Conservation (phyloP, 2,888 invertebrate species). For the Phortica okadai region DNA sequence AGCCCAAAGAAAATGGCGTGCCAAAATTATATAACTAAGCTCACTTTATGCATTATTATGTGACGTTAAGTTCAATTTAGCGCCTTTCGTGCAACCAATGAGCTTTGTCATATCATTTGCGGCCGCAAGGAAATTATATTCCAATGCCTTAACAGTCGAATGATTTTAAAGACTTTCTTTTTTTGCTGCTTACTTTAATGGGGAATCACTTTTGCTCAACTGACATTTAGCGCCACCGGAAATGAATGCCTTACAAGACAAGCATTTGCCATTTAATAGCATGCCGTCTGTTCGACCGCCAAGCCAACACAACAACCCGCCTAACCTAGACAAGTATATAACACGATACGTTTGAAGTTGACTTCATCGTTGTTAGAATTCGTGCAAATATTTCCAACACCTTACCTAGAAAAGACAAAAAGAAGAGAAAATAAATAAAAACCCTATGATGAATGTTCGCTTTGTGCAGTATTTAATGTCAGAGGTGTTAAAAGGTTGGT, state of each 20-base stretch:
- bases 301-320: too few species aligned
- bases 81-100: not conserved
- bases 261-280: too few species aligned
- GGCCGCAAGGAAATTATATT: too few species aligned
- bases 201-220: not conserved
- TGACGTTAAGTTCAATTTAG: not conserved
- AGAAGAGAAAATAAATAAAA: too few species aligned
- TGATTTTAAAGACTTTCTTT: not conserved
- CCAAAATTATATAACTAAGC: slow-evolving; percentile 13
- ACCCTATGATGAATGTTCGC: not conserved
- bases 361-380: not conserved
- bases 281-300: too few species aligned
- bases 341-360: not conserved
- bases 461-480: slow-evolving; percentile 14
- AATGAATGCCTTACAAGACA: not conserved
- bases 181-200: not conserved
- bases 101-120: too few species aligned
- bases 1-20: slow-evolving; percentile 5
- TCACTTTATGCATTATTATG: not conserved
- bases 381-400: slow-evolving; percentile 7
- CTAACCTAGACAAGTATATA: too few species aligned
- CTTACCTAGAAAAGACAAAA: not conserved
- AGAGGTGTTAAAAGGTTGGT: slow-evolving; percentile 26
- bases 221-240: slow-evolving; percentile 4
- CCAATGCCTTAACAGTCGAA: too few species aligned